These are phyloP conservation scores for Rhinopomastus cyanomelas DNA, from an alignment of 2,113 vertebrate species.

Conservation along the genomic window DNA sequence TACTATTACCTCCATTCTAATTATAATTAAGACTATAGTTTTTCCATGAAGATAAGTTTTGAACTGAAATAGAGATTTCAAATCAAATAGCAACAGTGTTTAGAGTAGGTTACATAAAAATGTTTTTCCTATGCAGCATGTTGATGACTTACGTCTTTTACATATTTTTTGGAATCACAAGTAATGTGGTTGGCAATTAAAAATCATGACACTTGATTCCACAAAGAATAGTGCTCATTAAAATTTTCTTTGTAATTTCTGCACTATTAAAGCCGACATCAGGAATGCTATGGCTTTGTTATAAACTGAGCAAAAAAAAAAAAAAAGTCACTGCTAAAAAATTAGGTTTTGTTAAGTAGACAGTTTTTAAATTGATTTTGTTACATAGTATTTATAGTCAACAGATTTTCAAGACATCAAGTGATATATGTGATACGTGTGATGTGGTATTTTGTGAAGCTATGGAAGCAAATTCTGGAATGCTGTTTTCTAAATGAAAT, in stretches of 20 bases:
- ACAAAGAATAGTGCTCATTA: not conserved
- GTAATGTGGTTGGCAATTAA: not conserved
- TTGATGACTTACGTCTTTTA: not conserved
- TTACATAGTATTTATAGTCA: not conserved
- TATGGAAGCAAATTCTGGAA: not conserved
- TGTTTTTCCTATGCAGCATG: not conserved
- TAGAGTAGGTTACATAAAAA: not conserved
- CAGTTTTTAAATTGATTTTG: not conserved
- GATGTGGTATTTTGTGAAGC: not conserved
- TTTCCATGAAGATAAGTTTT: not conserved
- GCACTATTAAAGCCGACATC: not conserved
- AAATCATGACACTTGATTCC: not conserved
- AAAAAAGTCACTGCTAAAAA: not conserved
- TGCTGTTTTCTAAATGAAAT: not conserved
- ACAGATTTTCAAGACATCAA: not conserved
- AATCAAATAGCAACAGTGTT: not conserved
- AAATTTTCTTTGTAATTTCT: conserved; percentile 6
- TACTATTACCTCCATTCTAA: not conserved
- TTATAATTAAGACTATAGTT: not conserved
- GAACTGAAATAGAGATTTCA: not conserved
- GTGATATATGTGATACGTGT: not conserved
- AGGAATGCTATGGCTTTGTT: not conserved
- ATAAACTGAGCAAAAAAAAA: not conserved
- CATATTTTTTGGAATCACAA: not conserved
- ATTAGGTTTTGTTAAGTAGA: not conserved